Percentiles rank a stretch among this genome's conserved stretches.
Evolutionary conservation across 2,797 vertebrate genomes (phyloP).

Genomic region (Gallinago nigripennis): DNA sequence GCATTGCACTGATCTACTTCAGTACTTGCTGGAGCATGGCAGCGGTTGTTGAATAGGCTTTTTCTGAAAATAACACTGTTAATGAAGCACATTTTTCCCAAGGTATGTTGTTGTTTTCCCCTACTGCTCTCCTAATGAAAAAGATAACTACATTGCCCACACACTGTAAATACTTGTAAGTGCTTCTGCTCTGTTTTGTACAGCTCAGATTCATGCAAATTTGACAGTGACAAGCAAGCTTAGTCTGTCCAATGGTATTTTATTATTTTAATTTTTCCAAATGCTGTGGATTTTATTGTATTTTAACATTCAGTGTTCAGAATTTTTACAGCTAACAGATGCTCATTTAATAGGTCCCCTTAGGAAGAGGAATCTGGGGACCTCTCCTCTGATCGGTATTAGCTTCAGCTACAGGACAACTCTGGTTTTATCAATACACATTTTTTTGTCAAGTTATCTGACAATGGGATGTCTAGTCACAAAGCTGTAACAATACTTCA

Average conservation of each 20-base stretch:
- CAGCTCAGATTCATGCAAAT: constrained; percentile 19
- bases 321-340: constrained; percentile 73
- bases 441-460: constrained; percentile 31
- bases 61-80: background rate
- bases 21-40: background rate
- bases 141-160: background rate
- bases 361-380: constrained; percentile 23
- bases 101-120: background rate
- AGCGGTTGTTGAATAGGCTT: background rate
- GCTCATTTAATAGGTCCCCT: constrained; percentile 61
- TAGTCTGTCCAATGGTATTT: constrained; percentile 55
- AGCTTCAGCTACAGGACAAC: constrained; percentile 34
- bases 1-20: background rate
- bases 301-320: constrained; percentile 44
- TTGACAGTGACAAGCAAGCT: constrained; percentile 25
- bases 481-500: constrained; percentile 5
- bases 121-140: constrained; percentile 13
- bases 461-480: background rate
- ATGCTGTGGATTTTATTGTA: constrained; percentile 58
- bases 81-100: background rate
- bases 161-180: constrained; percentile 2
- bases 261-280: constrained; percentile 70
- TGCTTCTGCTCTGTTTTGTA: constrained; percentile 12
- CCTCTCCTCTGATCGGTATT: background rate
- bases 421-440: constrained; percentile 3